Evolutionary conservation across 2,113 vertebrate genomes (phyloP).

Genomic region (Regulus satrapa): DNA sequence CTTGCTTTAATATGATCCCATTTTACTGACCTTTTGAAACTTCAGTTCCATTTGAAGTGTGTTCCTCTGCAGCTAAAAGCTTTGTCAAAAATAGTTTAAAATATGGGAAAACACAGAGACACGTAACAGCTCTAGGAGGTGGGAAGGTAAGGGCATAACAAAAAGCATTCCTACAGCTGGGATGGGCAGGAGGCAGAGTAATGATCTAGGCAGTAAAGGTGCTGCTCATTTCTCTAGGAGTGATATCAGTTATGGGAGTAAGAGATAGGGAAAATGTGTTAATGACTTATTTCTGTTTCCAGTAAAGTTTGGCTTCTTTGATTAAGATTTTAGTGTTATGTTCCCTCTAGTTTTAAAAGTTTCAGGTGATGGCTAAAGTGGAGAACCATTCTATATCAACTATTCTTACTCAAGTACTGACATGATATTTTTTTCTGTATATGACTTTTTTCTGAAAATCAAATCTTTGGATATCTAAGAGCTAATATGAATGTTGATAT

Average conservation of each 20-base stretch:
- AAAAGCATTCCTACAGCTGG: background rate
- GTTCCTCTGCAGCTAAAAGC: background rate
- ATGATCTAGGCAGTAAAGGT: background rate
- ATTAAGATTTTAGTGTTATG: background rate
- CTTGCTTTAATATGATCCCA: background rate
- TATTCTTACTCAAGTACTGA: background rate
- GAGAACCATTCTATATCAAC: background rate
- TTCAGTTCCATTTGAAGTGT: background rate
- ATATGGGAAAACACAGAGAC: background rate
- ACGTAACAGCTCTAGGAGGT: background rate
- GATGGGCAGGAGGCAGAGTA: background rate
- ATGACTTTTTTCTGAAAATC: background rate
- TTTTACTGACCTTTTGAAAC: background rate
- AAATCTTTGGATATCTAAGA: background rate
- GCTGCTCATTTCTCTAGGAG: background rate
- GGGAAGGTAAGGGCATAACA: background rate
- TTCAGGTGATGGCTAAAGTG: background rate
- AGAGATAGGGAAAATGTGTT: background rate
- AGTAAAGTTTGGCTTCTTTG: background rate
- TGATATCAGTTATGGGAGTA: background rate
- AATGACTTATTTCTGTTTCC: background rate
- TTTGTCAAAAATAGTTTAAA: background rate
- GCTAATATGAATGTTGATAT: background rate
- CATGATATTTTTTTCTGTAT: background rate
- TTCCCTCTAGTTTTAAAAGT: background rate